Base-by-base conservation (phyloP, 2,113 vertebrate species). In the Cardinalis cardinalis region DNA sequence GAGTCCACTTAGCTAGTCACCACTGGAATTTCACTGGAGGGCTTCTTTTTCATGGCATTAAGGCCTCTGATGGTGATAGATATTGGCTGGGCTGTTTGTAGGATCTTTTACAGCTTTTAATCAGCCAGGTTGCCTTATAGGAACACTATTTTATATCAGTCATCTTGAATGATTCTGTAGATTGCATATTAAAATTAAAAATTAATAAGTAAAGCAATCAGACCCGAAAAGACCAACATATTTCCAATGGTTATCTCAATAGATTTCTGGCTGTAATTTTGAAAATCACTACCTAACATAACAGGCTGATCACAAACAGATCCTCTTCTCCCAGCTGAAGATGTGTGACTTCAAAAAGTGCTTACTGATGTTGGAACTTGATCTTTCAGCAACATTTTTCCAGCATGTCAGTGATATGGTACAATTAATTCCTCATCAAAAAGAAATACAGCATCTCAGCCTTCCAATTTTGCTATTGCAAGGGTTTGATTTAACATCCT, bases 401-500 rank as follows among this genome's bases (percentile, higher is more conserved):
- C 29, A 88, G 31, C 14, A 63, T 55, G 46, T 69, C 74, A 38
- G 8, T 81, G 49, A 82, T 84, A 56, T 19, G 20, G 40, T 80
- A 95, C 58, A 96, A 94, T 95, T 96, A 89, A 32, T 84, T 95
- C 56, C 69, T 92, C 91, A 76, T 94, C 44, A 80, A 91, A 93
- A 96, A 84, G 65, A 96, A 93, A 96, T 77, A 68, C 3, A 5
- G n/a, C 68, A 23, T 41, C 38, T 73, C 87, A 49, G 60, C 82
- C 84, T 89, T 94, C 51, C 72, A 74, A 59, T 88, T 89, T 90
- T 94, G 80, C 89, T 84, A 36, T 81, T 94, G 61, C n/a, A 86
- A 89, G 53, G 19, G 34, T 63, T 93, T 93, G 76, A 95, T 84
- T 81, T 92, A 95, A 95, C 81, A 73, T 78, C 40, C 81, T 91